Evolutionary conservation across 2,797 vertebrate species (phyloP), one percentile per base, ranked within the genome.

Genomic region (Gymnocypris eckloni): DNA sequence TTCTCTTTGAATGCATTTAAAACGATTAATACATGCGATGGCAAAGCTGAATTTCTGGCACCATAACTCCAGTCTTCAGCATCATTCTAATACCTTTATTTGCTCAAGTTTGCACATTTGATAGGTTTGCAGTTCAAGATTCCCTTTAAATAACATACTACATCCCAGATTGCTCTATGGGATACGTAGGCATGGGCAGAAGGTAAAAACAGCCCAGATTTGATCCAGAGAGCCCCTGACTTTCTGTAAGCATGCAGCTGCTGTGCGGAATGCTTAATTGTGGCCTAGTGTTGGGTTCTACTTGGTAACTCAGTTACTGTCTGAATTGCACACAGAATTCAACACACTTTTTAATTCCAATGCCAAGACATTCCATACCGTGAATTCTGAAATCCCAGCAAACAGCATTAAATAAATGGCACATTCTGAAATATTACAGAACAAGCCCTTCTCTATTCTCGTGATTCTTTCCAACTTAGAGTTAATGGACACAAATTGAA

Each of bases 201-300:
- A 22, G n/a, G n/a, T 7, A 7, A 3, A 25, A 70, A 50, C 28
- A 20, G 15, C 22, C 9, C 37, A 64, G 11, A 83, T 48, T 43
- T 48, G 28, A 37, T 45, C n/a, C 13, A 3, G 3, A 41, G 22
- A 9, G 16, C 59, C 43, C 22, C 43, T 67, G 43, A 66, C 45
- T 28, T 37, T 76, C 59, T 50, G 43, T 13, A 45, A 54, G 43
- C 37, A 50, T 33, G 28, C 3, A 16, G 56, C 25, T 69, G 54
- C 56, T 76, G 82, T 72, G 25, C 10, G 9, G 81, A 87, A 84
- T 84, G 70, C 69, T 48, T 56, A 84, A 84, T 70, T 37, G 41
- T 12, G 33, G 2, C n/a, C 59, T 54, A 54, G 48, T 75, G 59
- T 83, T 81, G 79, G 33, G 2, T 25, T 39, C 45, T 7, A 67